Conservation (phyloP, 2,888 invertebrate species). For the Mycalesis mineus region DNA sequence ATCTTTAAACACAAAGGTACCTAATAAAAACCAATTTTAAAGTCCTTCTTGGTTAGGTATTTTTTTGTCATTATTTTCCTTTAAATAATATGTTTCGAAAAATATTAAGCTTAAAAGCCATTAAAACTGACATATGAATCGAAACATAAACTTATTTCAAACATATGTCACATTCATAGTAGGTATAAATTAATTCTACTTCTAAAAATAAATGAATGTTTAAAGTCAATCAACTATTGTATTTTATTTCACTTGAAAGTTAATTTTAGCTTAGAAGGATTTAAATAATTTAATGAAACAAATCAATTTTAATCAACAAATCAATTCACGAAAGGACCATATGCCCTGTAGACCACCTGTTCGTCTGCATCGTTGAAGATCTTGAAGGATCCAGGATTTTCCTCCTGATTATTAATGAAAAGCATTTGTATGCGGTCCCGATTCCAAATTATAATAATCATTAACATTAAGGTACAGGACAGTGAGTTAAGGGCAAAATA, state of each 20-base stretch:
- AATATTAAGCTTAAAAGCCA: no score
- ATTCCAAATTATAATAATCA: constrained; percentile 15
- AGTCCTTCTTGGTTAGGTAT: no score
- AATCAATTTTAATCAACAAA: not conserved
- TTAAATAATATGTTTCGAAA: no score
- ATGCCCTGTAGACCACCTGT: constrained; percentile 15
- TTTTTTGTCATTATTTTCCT: no score
- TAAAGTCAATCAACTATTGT: no score
- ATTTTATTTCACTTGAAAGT: no score
- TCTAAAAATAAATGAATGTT: no score
- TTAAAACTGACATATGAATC: no score
- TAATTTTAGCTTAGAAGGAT: not conserved
- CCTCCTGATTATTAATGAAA: constrained; percentile 21
- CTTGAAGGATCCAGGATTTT: constrained; percentile 19
- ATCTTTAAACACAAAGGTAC: not conserved
- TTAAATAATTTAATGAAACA: not conserved
- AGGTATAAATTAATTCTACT: no score
- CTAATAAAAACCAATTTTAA: not conserved
- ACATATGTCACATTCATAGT: no score
- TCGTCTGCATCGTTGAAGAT: constrained; percentile 9
- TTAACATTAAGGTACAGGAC: constrained; percentile 12
- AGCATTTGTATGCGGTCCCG: constrained; percentile 16
- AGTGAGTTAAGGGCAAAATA: constrained; percentile 13
- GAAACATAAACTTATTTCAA: no score
- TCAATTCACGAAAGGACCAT: constrained; percentile 1